Evolutionary conservation across 2,888 invertebrate genomes (phyloP).

Genomic region (Loripinus fragilis): DNA sequence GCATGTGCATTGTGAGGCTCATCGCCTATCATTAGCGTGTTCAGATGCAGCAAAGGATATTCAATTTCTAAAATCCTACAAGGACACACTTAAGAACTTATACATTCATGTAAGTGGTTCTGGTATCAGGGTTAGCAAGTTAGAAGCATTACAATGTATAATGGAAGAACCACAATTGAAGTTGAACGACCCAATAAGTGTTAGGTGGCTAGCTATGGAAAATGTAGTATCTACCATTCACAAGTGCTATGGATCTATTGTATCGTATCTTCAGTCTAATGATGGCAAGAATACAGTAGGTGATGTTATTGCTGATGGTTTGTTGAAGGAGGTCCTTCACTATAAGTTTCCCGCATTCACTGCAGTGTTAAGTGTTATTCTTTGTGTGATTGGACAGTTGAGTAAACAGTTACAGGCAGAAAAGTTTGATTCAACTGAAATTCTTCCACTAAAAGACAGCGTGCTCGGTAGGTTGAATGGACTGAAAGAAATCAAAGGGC

Average conservation of each 20-base stretch:
- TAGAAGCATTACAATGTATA: slow-evolving; percentile 23
- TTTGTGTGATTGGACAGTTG: background rate
- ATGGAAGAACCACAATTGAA: slow-evolving; percentile 29
- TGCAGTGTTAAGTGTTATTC: slow-evolving; percentile 8
- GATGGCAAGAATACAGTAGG: slow-evolving; percentile 26
- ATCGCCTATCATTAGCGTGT: background rate
- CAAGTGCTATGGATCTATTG: slow-evolving; percentile 28
- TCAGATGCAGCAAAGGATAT: background rate
- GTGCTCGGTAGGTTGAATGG: slow-evolving; percentile 4
- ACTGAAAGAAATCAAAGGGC: background rate
- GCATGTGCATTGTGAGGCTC: slow-evolving; percentile 10
- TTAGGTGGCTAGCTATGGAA: slow-evolving; percentile 25
- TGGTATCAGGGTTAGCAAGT: background rate
- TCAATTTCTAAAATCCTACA: background rate
- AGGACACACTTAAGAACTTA: slow-evolving; percentile 6
- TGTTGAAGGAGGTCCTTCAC: slow-evolving; percentile 21
- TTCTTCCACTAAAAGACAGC: background rate
- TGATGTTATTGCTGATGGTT: slow-evolving; percentile 20
- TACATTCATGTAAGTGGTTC: background rate
- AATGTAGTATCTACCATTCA: slow-evolving; percentile 22
- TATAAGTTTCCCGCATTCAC: slow-evolving; percentile 38
- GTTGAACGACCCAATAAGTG: slow-evolving; percentile 32
- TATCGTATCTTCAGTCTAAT: slow-evolving; percentile 21
- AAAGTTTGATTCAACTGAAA: slow-evolving; percentile 27
- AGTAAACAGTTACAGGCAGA: slow-evolving; percentile 20